These are phyloP conservation scores for Poecilia picta DNA, from an alignment of 2,797 vertebrate species.

Conservation along the genomic window DNA sequence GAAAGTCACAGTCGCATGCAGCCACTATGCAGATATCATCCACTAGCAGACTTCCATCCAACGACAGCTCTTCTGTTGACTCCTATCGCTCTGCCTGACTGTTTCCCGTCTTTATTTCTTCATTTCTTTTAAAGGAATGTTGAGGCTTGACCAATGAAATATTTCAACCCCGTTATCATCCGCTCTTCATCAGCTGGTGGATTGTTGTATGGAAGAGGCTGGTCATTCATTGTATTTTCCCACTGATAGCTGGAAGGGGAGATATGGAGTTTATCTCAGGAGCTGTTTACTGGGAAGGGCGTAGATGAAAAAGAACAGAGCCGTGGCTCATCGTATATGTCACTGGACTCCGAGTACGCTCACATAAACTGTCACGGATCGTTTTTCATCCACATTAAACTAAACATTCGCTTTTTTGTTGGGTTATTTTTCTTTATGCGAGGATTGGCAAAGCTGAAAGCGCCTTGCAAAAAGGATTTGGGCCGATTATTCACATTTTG, in stretches of 20 bases:
- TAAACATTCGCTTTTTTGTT: slow-evolving; percentile 11
- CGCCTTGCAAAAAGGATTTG: not conserved
- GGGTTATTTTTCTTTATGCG: slow-evolving; percentile 14
- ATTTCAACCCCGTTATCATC: slow-evolving; percentile 54
- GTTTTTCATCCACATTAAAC: slow-evolving; percentile 14
- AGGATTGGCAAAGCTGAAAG: slow-evolving; percentile 16
- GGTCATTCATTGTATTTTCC: slow-evolving; percentile 51
- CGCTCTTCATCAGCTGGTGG: slow-evolving; percentile 37
- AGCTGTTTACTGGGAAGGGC: slow-evolving; percentile 35
- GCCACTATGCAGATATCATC: slow-evolving; percentile 56
- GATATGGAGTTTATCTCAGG: slow-evolving; percentile 64
- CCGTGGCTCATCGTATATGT: not conserved
- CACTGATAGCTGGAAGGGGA: slow-evolving; percentile 44
- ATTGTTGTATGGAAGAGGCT: slow-evolving; percentile 31
- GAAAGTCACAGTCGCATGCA: slow-evolving; percentile 60
- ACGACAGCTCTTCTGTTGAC: slow-evolving; percentile 36
- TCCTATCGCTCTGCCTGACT: slow-evolving; percentile 30
- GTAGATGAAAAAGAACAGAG: slow-evolving; percentile 9
- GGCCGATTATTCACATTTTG: not conserved
- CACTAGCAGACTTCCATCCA: slow-evolving; percentile 53
- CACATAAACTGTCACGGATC: slow-evolving; percentile 17
- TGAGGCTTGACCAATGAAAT: slow-evolving; percentile 50
- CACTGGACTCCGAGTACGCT: not conserved
- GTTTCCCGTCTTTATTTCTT: slow-evolving; percentile 37
- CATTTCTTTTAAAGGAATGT: slow-evolving; percentile 51